Base-by-base conservation (phyloP, 2,888 invertebrate species). In the Dasysyrphus albostriatus region DNA sequence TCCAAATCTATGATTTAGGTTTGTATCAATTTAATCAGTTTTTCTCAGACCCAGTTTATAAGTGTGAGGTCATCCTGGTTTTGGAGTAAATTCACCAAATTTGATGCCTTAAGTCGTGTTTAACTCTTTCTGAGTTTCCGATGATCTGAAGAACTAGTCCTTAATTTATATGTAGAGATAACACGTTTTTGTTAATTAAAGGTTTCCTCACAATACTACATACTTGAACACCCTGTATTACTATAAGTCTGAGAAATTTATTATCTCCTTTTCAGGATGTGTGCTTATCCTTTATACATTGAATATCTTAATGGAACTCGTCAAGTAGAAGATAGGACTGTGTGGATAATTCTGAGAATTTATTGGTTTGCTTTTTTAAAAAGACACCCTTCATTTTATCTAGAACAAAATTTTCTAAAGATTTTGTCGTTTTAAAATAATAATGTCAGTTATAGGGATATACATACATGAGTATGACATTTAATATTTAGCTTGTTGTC, bases 271-370 rank as follows among this genome's bases (percentile, higher is more conserved):
- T 42, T 58, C 19, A 24, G 32, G 54, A 58, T 47, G 75, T 81
- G 67, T 76, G 76, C 73, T 76, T 85, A 85, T 85, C 56, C 61
- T 16, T 44, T 76, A 7, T 39, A 47, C 58, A 65, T 61, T 54
- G 76, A 39, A 49, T 63, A 54, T 59, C 51, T 63, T 74, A 73
- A 61, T 63, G 37, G 67, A n/a, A 42, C 34, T 61, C 39, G 24
- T 59, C 34, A 39, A 37, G 58, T 34, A 58, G 42, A 44, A n/a
- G 56, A 63, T 42, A 49, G 32, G 44, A 16, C 42, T 7, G 56
- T 24, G 16, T 56, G 24, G 70, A 70, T 54, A 56, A 56, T 70
- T 32, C 39, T 70, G 32, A 44, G 10, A 44, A 70, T 54, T 29
- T 56, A 56, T 51, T 54, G 59, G 59, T 34, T 73, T 67, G 37